A percentile compares a stretch with the other conserved stretches of the same genome.
Conservation (phyloP, 2,888 invertebrate species). For the Parapristionchus giblindavisi region DNA sequence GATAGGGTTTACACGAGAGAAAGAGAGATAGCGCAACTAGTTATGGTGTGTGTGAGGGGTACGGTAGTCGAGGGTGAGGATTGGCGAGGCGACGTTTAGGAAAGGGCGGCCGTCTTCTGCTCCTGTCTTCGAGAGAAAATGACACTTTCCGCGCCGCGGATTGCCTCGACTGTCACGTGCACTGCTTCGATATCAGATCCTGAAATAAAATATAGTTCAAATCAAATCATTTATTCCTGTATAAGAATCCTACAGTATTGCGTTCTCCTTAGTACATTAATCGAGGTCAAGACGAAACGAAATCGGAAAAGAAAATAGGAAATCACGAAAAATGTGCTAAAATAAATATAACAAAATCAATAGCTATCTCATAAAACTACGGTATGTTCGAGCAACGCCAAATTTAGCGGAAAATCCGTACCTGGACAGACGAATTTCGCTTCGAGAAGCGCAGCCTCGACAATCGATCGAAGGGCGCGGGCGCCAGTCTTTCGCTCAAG, state of each 20-base stretch:
- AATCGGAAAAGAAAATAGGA: neutral
- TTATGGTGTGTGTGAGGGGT: slow-evolving; percentile 6
- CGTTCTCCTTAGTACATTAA: too few species aligned
- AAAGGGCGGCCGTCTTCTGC: slow-evolving; percentile 40
- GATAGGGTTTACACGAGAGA: too few species aligned
- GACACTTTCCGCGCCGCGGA: slow-evolving; percentile 65
- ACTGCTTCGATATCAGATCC: slow-evolving; percentile 82
- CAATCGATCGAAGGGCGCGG: slow-evolving; percentile 81
- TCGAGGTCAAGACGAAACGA: too few species aligned
- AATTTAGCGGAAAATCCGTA: neutral
- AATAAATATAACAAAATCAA: too few species aligned
- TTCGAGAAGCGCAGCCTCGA: slow-evolving; percentile 91
- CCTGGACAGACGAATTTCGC: slow-evolving; percentile 98
- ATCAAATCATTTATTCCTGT: too few species aligned
- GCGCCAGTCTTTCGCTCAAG: slow-evolving; percentile 98
- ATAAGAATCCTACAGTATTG: too few species aligned
- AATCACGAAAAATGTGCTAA: neutral
- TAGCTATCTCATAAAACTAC: too few species aligned
- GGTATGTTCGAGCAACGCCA: too few species aligned
- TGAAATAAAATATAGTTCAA: neutral
- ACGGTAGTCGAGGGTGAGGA: slow-evolving; percentile 22
- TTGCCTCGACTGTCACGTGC: slow-evolving; percentile 78
- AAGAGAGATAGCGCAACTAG: too few species aligned
- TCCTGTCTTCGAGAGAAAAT: slow-evolving; percentile 56
- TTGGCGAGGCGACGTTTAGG: slow-evolving; percentile 9